phyloP scores from a whole-genome alignment of 2,797 vertebrate genomes.

The Agapornis canus region DNA sequence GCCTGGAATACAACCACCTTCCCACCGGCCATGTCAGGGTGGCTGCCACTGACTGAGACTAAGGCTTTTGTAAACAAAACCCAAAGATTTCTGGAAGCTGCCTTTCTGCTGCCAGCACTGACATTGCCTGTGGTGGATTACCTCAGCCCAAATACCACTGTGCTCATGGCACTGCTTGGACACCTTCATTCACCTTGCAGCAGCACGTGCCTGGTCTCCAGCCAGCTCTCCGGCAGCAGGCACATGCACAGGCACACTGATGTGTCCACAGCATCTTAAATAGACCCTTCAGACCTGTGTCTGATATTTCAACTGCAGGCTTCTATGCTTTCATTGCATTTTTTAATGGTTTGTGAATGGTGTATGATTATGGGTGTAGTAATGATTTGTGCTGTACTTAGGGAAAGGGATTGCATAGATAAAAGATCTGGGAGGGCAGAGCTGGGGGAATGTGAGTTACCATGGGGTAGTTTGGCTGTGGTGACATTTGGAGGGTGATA shows the following conservation, averaged over 20 bases:
- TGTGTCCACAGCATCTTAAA: neutral
- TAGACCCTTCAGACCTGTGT: neutral
- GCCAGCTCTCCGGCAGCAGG: neutral
- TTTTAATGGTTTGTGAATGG: neutral
- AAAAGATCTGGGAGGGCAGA: neutral
- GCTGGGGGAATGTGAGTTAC: neutral
- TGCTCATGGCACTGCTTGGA: neutral
- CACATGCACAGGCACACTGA: rapidly evolving
- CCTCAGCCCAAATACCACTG: neutral
- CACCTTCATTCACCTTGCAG: neutral
- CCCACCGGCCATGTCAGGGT: rapidly evolving
- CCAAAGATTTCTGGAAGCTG: rapidly evolving
- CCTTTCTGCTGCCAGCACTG: neutral
- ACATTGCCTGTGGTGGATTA: rapidly evolving
- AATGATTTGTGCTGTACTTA: neutral
- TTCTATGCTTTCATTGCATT: neutral
- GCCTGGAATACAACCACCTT: neutral
- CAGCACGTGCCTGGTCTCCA: neutral
- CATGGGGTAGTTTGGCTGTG: neutral
- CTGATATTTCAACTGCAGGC: neutral
- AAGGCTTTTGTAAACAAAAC: neutral
- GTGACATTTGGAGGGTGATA: neutral
- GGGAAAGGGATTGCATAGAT: neutral
- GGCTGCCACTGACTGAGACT: rapidly evolving
- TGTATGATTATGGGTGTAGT: neutral